These are phyloP conservation scores for Platycheirus albimanus DNA, from an alignment of 2,888 invertebrate genomes.

Conservation along the genomic window DNA sequence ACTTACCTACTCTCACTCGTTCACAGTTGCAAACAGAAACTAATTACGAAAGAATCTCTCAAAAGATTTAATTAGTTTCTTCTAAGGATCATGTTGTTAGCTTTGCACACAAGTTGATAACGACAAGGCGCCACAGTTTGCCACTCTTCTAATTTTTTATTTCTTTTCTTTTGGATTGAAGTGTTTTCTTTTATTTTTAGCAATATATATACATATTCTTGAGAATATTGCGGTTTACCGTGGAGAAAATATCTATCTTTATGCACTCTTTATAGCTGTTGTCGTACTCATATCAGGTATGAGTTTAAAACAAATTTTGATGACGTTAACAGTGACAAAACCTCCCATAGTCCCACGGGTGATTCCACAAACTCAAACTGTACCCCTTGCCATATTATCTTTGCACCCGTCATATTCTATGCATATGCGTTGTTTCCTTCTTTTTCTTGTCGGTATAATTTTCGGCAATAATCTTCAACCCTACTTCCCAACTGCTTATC, in stretches of 20 bases:
- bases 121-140: constrained; percentile 62
- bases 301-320: constrained; percentile 66
- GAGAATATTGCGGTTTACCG: constrained; percentile 63
- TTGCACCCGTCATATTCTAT: constrained; percentile 17
- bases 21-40: constrained; percentile 65
- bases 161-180: not conserved
- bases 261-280: constrained; percentile 31
- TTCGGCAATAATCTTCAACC: constrained; percentile 52
- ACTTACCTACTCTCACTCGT: constrained; percentile 2
- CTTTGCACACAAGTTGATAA: constrained; percentile 71
- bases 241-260: constrained; percentile 34
- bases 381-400: not conserved
- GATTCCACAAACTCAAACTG: constrained; percentile 23
- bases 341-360: constrained; percentile 43
- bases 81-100: constrained; percentile 73
- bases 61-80: constrained; percentile 75
- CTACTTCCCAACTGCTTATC: not conserved
- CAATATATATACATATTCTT: constrained; percentile 62
- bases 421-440: constrained; percentile 40
- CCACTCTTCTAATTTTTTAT: constrained; percentile 42
- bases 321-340: constrained; percentile 65
- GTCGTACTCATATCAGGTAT: constrained; percentile 54
- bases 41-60: constrained; percentile 75
- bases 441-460: constrained; percentile 37
- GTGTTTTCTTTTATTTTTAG: not conserved